Evolutionary conservation across 2,113 vertebrate species (phyloP).

Genomic region (Polypterus bichir): DNA sequence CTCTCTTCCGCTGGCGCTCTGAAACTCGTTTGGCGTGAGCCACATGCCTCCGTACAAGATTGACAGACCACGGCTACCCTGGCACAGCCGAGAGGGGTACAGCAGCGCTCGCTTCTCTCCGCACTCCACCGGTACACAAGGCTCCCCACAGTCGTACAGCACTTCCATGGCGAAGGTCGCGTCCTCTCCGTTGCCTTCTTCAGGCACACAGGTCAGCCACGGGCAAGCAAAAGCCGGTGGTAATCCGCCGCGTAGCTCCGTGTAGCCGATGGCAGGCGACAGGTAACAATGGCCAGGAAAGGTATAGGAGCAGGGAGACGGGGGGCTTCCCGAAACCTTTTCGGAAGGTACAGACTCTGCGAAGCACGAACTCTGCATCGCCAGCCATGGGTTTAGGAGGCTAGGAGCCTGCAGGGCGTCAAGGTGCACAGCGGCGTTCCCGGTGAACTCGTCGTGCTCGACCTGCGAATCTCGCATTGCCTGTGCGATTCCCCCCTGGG

Average conservation of each 20-base stretch:
- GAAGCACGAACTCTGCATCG: not conserved
- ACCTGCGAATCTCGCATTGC: not conserved
- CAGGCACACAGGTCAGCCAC: not conserved
- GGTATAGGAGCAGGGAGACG: too few relatives aligned
- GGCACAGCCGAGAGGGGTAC: constrained; percentile 61
- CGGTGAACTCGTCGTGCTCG: too few relatives aligned
- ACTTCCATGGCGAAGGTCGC: not conserved
- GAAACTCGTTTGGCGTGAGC: constrained; percentile 66
- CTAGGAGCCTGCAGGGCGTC: not conserved
- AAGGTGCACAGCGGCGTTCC: not conserved
- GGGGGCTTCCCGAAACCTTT: not conserved
- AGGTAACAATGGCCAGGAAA: too few relatives aligned
- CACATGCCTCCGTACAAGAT: constrained; percentile 64
- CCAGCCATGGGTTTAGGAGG: not conserved
- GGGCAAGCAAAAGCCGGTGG: not conserved
- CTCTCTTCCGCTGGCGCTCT: constrained; percentile 65
- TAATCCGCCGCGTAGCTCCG: too few relatives aligned
- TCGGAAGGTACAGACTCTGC: not conserved
- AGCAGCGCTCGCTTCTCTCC: constrained; percentile 61
- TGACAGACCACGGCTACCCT: constrained; percentile 61
- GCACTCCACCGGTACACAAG: constrained; percentile 66
- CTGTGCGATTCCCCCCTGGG: not conserved
- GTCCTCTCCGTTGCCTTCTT: not conserved
- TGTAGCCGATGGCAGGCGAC: too few relatives aligned
- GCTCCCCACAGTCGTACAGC: constrained; percentile 46